Evolutionary conservation across 2,888 invertebrate genomes (phyloP).

Genomic region (Acronicta leporina): DNA sequence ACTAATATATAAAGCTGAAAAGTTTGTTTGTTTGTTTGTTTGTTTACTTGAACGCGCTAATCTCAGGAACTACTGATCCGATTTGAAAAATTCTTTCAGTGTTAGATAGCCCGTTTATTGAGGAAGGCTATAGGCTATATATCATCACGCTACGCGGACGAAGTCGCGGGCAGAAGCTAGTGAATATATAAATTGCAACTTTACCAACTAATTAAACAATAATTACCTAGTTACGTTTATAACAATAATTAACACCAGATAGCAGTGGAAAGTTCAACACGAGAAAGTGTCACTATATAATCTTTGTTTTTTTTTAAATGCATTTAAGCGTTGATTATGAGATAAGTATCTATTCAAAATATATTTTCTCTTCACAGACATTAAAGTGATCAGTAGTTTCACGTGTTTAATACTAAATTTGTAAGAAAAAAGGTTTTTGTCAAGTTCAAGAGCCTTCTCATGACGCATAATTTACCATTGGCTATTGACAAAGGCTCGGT

Average conservation of each 20-base stretch:
- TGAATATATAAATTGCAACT: constrained; percentile 12
- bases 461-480: constrained; percentile 72
- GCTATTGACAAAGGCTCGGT: constrained; percentile 68
- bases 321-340: constrained; percentile 5
- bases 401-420: not conserved
- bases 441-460: constrained; percentile 59
- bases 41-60: too few species aligned
- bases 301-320: not conserved
- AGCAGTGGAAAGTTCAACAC: constrained; percentile 28
- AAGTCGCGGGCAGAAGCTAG: too few species aligned
- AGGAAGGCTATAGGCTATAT: too few species aligned
- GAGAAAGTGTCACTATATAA: constrained; percentile 34
- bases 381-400: not conserved
- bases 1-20: too few species aligned
- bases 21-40: too few species aligned
- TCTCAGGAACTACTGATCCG: too few species aligned
- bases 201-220: constrained; percentile 12
- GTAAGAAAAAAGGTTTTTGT: constrained; percentile 3
- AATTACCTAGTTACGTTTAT: not conserved
- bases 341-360: not conserved
- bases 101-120: too few species aligned
- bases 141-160: too few species aligned
- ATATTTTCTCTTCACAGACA: not conserved
- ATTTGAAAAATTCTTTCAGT: too few species aligned
- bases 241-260: constrained; percentile 13